These are phyloP conservation scores for Aeoliscus strigatus DNA, from an alignment of 2,797 vertebrate species.

Conservation along the genomic window DNA sequence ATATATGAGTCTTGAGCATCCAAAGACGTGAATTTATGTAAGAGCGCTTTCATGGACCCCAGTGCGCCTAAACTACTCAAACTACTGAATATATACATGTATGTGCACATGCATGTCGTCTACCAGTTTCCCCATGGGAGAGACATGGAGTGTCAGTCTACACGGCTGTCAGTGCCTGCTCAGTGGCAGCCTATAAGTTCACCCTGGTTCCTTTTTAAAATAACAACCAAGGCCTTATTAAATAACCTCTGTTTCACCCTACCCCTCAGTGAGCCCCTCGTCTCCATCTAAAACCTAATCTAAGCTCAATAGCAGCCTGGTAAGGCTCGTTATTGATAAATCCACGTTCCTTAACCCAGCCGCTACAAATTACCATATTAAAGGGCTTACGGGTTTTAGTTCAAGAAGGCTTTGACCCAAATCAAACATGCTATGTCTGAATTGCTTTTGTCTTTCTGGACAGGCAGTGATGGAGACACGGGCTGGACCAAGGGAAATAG, in stretches of 20 bases:
- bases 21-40: background rate
- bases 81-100: slow-evolving; percentile 34
- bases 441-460: slow-evolving; percentile 55
- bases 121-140: slow-evolving; percentile 48
- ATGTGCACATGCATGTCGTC: slow-evolving; percentile 52
- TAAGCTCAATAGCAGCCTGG: slow-evolving; percentile 54
- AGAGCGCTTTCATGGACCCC: slow-evolving; percentile 12
- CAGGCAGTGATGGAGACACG: slow-evolving; percentile 50
- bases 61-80: slow-evolving; percentile 5
- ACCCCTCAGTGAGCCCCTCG: slow-evolving; percentile 49
- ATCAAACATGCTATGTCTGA: slow-evolving; percentile 52
- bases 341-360: slow-evolving; percentile 65
- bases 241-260: slow-evolving; percentile 70
- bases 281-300: slow-evolving; percentile 54
- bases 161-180: slow-evolving; percentile 73
- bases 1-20: too few relatives aligned
- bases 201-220: slow-evolving; percentile 63
- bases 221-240: slow-evolving; percentile 69
- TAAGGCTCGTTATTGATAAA: slow-evolving; percentile 66
- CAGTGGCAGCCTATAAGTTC: slow-evolving; percentile 73
- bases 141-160: slow-evolving; percentile 71
- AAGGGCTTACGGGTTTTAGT: slow-evolving; percentile 73
- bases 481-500: slow-evolving; percentile 38
- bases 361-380: slow-evolving; percentile 76
- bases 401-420: slow-evolving; percentile 61